These are phyloP conservation scores for Neodiprion lecontei DNA, from an alignment of 1,140 invertebrate species.

Conservation along the genomic window DNA sequence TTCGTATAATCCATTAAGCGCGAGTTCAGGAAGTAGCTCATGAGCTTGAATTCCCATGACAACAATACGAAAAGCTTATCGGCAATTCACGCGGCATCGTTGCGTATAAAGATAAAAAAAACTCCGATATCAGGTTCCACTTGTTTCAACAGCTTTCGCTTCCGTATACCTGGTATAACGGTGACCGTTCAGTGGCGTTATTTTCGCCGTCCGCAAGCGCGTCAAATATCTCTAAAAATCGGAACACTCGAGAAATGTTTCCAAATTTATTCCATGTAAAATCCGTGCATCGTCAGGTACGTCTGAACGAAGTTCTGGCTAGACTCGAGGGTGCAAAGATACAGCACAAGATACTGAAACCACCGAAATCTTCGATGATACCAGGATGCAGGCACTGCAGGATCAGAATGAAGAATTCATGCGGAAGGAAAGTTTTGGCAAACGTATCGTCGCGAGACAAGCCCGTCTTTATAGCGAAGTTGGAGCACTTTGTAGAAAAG, in stretches of 20 bases:
- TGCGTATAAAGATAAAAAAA: too few species aligned
- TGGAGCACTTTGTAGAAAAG: neutral
- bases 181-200: too few species aligned
- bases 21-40: too few species aligned
- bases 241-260: neutral
- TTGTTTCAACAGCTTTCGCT: too few species aligned
- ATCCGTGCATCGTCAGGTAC: neutral
- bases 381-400: slow-evolving; percentile 3
- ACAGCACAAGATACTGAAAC: neutral
- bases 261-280: neutral
- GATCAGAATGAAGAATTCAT: neutral
- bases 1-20: too few species aligned
- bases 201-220: too few species aligned
- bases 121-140: too few species aligned
- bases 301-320: neutral
- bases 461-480: neutral
- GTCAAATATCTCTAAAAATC: neutral
- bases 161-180: too few species aligned
- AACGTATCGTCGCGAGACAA: neutral
- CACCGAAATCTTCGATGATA: neutral
- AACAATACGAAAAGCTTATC: too few species aligned
- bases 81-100: too few species aligned
- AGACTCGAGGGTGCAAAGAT: neutral
- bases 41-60: too few species aligned
- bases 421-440: neutral